Evolutionary conservation across 2,797 vertebrate genomes (phyloP), one percentile per base, ranked within the genome.

Genomic region (Cichlasoma orientale): DNA sequence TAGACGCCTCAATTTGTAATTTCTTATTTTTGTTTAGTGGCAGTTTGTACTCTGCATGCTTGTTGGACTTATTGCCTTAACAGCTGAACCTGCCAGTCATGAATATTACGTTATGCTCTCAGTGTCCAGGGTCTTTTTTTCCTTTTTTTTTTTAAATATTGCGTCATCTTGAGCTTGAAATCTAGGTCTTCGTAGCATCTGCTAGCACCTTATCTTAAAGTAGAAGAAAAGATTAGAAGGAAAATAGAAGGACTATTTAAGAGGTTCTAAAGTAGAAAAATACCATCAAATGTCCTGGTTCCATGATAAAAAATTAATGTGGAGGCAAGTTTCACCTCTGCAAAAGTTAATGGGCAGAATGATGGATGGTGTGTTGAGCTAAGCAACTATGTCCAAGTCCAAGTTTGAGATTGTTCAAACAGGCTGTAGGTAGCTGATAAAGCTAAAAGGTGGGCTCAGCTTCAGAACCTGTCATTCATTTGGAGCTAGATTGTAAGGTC

Each of bases 361-460:
- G 90, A 94, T 90, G 78, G 87, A 92, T 91, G 86, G 55, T 74
- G 61, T 79, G 78, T 83, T 85, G 55, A 74, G 80, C 33, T 77
- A 74, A 84, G 83, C 63, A 84, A 69, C 78, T 86, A 69, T 73
- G 82, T 84, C 78, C 27, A 23, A 72, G 87, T 91, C 89, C 88
- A 85, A 90, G 89, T 92, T 92, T 86, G 82, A 92, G 87, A 88
- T 78, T 90, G 87, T 94, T 92, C 86, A 91, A 94, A 90, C 86
- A 90, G 84, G 78, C 90, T 96, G 93, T 90, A 90, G 88, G 33
- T 90, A 82, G 90, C 83, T 93, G 92, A 86, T 93, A 93, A 89
- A 89, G 86, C 87, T 11, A 88, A 75, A 75, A 79, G 74, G 87
- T 74, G 58, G 83, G 79, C 68, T 84, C 68, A 82, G 74, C 93